These are phyloP conservation scores for Tachuris rubrigastra DNA, from an alignment of 2,113 vertebrate genomes.

Conservation along the genomic window DNA sequence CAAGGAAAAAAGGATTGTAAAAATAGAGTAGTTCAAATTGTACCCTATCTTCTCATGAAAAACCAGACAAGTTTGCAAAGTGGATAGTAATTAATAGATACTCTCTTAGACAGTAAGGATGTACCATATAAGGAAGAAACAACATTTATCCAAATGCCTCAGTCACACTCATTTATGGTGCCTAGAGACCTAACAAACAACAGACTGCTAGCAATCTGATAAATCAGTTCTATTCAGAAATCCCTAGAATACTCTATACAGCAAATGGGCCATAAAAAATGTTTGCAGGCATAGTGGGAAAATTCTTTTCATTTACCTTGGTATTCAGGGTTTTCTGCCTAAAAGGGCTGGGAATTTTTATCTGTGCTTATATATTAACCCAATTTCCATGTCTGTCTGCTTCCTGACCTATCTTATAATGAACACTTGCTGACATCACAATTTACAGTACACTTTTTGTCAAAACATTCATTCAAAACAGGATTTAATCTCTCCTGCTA, in stretches of 20 bases:
- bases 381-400: background rate
- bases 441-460: background rate
- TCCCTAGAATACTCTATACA: background rate
- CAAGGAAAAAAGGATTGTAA: background rate
- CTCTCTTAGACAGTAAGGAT: constrained; percentile 1
- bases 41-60: background rate
- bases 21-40: background rate
- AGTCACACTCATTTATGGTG: constrained; percentile 34
- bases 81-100: constrained; percentile 32
- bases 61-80: background rate
- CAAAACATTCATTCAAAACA: background rate
- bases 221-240: background rate
- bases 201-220: constrained; percentile 6
- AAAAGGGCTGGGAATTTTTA: background rate
- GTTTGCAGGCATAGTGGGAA: background rate
- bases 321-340: background rate
- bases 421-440: background rate
- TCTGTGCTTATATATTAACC: background rate
- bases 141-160: constrained; percentile 31
- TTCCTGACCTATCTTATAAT: background rate
- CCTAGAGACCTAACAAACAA: constrained; percentile 62
- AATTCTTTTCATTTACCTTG: background rate
- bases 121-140: constrained; percentile 33
- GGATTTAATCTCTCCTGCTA: background rate
- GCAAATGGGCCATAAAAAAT: background rate